phyloP scores from a whole-genome alignment of 2,888 invertebrate genomes.

The Cordilura impudica region DNA sequence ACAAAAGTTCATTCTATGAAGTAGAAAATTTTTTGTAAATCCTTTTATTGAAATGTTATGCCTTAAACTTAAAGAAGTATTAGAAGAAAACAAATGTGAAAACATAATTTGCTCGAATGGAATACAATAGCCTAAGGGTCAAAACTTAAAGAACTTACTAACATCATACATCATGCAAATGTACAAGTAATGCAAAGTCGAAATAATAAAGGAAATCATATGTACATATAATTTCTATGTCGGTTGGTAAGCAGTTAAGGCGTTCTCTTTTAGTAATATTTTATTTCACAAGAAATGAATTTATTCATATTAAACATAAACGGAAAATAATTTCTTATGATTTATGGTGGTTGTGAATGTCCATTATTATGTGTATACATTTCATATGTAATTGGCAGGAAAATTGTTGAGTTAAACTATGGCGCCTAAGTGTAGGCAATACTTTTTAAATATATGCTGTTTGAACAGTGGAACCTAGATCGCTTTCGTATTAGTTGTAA shows the following conservation, averaged over 20 bases:
- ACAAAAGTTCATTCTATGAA: constrained; percentile 1
- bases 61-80: constrained; percentile 48
- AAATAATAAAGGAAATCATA: constrained; percentile 6
- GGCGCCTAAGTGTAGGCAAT: not conserved
- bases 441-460: too few species aligned
- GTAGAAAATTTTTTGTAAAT: constrained; percentile 53
- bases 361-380: not conserved
- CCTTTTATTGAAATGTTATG: constrained; percentile 64
- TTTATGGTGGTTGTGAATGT: constrained; percentile 33
- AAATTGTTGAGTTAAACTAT: too few species aligned
- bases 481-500: too few species aligned
- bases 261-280: constrained; percentile 41
- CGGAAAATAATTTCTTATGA: constrained; percentile 52
- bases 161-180: not conserved
- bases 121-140: constrained; percentile 42
- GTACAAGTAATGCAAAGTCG: not conserved
- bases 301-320: constrained; percentile 22
- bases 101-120: constrained; percentile 39
- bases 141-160: not conserved
- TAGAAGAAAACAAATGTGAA: constrained; percentile 52
- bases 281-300: constrained; percentile 8
- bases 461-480: too few species aligned
- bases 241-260: not conserved
- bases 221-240: constrained; percentile 2
- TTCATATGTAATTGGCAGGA: not conserved